Base-by-base conservation (phyloP, 2,888 invertebrate species). In the Eremobia ochroleuca region DNA sequence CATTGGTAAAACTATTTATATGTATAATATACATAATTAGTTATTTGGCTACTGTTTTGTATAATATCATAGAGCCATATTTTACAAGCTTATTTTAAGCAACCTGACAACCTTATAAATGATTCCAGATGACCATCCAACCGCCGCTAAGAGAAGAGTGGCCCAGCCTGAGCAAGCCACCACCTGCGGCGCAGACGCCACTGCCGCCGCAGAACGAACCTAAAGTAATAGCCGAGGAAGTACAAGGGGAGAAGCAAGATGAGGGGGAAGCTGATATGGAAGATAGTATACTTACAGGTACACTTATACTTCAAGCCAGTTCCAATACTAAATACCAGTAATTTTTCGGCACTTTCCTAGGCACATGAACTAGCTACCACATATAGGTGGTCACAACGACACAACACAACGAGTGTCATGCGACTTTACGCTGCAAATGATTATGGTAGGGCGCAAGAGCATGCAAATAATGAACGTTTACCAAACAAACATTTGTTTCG, bases 131-230 rank as follows among this genome's bases (percentile, higher is more conserved):
- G 67, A 91, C 76, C 40, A 88, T 95, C 40, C 91, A 91, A 52
- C 90, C 92, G 28, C 62, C 88, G 4, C 88, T 84, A 8, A 89
- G 86, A 74, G 95, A 96, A 69, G 95, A 96, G 79, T 96, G 96
- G 96, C 96, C 96, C 1, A 91, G 91, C 21, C 89, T 96, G 21
- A 94, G 93, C 28, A 87, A 83, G 76, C 82, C 85, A 11, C 73
- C 77, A 2, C 82, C 74, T 0, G 71, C 88, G 0, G 58, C 59
- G 13, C 73, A 52, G n/a, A n/a, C 46, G 61, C 79, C 61, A 40
- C 81, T 9, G 72, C 84, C 21, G 37, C 86, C 75, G 11, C 74
- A 75, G 25, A 91, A 92, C 74, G 91, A 91, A 72, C 94, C 94
- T 0, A 85, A 82, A 34, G 74, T 93, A 4, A 93, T 94, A 5